Conservation (phyloP, 2,113 vertebrate genomes). For the Centropus bengalensis region DNA sequence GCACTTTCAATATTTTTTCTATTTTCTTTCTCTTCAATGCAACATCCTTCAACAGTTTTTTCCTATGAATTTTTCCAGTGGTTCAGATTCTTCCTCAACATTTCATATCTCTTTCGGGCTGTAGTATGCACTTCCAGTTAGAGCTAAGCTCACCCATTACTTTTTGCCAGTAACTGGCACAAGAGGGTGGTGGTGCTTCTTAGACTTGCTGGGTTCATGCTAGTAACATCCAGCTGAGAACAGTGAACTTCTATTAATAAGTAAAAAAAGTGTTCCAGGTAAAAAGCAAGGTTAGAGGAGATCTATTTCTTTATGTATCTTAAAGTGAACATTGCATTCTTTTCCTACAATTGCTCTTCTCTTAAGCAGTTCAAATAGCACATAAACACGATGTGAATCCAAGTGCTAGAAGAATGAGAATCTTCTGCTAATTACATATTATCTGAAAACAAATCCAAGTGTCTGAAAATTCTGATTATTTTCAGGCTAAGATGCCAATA, state of each 20-base stretch:
- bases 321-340: background rate
- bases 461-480: background rate
- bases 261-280: background rate
- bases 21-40: background rate
- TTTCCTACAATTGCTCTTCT: background rate
- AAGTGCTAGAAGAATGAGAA: background rate
- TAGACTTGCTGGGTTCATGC: background rate
- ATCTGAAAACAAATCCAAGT: background rate
- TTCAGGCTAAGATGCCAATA: background rate
- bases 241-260: background rate
- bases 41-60: background rate
- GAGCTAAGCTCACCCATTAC: rapidly evolving
- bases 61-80: background rate
- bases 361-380: background rate
- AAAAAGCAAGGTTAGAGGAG: background rate
- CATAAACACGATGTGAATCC: background rate
- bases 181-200: background rate
- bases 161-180: background rate
- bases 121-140: background rate
- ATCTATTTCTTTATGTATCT: background rate
- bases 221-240: no score
- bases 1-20: background rate
- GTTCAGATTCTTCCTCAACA: background rate
- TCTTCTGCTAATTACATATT: background rate
- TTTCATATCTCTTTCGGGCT: background rate